Conservation (phyloP, 2,888 invertebrate species). For the Lutraria lutraria region DNA sequence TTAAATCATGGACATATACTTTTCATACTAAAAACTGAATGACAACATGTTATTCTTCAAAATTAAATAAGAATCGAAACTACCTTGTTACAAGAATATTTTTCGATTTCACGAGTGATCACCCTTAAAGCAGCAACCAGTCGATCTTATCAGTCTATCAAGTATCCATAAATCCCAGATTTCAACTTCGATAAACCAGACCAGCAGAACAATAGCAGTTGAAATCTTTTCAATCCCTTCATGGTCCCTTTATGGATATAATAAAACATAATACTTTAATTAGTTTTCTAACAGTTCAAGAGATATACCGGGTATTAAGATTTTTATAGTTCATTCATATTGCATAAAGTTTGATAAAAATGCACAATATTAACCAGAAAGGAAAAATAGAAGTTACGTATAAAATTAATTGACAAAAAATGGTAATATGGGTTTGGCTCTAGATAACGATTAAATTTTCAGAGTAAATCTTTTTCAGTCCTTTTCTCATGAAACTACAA, state of each 20-base stretch:
- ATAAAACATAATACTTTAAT: neutral
- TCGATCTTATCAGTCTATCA: constrained; percentile 11
- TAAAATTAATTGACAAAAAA: neutral
- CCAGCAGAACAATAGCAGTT: neutral
- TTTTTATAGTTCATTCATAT: neutral
- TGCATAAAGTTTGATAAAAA: constrained; percentile 3
- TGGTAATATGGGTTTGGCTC: neutral
- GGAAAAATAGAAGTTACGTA: neutral
- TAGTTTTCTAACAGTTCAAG: neutral
- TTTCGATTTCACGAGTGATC: too few relatives aligned
- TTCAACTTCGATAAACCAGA: neutral
- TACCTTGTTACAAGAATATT: too few relatives aligned
- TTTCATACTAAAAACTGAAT: too few relatives aligned
- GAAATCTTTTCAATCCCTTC: neutral
- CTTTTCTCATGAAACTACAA: neutral
- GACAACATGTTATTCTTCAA: too few relatives aligned
- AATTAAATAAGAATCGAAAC: too few relatives aligned
- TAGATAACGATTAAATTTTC: neutral
- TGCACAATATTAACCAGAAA: neutral
- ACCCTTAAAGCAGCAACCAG: neutral
- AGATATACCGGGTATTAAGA: neutral
- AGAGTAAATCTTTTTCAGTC: neutral
- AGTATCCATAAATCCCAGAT: constrained; percentile 3
- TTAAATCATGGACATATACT: too few relatives aligned
- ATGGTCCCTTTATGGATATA: neutral